Percentiles rank a stretch among this genome's conserved stretches.
Evolutionary conservation across 2,797 vertebrate species (phyloP).

Genomic region (Sparus aurata): DNA sequence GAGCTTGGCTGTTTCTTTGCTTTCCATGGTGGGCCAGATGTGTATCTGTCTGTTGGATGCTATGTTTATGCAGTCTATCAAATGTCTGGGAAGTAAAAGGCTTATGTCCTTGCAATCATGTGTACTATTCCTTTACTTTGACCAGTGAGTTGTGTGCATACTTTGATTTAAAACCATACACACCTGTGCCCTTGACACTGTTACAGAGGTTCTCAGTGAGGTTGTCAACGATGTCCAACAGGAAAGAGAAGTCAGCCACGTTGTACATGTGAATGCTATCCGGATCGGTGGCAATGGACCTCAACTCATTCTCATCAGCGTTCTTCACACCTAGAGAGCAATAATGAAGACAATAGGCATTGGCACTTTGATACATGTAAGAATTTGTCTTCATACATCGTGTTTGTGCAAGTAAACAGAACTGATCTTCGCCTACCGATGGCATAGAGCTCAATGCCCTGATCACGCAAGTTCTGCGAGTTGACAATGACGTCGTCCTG

Average conservation of each 20-base stretch:
- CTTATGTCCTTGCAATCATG: neutral
- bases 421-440: conserved; percentile 86
- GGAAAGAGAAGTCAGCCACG: conserved; percentile 95
- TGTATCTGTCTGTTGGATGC: conserved; percentile 29
- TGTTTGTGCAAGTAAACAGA: neutral
- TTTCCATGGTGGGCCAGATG: conserved; percentile 36
- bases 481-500: conserved; percentile 93
- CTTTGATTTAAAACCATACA: neutral
- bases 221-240: conserved; percentile 92
- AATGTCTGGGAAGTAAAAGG: conserved; percentile 18
- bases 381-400: neutral
- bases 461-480: conserved; percentile 90
- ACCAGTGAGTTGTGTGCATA: neutral
- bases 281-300: conserved; percentile 94
- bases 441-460: conserved; percentile 95
- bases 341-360: neutral
- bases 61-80: conserved; percentile 41
- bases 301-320: conserved; percentile 95
- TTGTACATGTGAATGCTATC: conserved; percentile 95
- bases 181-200: conserved; percentile 97
- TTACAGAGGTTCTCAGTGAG: conserved; percentile 95
- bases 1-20: conserved; percentile 27
- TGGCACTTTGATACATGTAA: neutral
- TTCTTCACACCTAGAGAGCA: conserved; percentile 94
- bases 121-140: neutral